Evolutionary conservation across 2,888 invertebrate genomes (phyloP), one percentile per base, ranked within the genome.

Genomic region (Operophtera brumata): DNA sequence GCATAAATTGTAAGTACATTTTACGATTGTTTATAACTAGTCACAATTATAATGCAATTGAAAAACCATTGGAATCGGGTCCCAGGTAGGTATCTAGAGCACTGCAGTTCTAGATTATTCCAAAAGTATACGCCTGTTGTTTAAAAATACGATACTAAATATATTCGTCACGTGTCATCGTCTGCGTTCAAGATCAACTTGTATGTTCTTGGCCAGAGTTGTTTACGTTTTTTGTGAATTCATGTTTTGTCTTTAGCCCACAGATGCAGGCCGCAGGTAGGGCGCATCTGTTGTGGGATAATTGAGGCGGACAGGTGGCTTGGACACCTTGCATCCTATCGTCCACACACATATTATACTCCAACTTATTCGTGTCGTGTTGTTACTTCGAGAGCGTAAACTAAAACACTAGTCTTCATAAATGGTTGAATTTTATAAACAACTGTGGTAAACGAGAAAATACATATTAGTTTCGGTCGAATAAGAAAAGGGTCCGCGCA

Each of bases 231-330:
- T 77, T 65, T 73, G 61, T 67, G 56, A 56, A 65, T 65, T 61
- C 57, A 59, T 56, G 64, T 63, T 69, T 64, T 57, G 59, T 65
- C 57, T 58, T 40, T 28, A 39, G 42, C 34, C 32, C 58, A 47
- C 55, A 61, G 68, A 68, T 65, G 68, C 62, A 57, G 66, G 47
- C 52, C 65, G 76, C 84, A 84, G 84, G 86, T 86, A 88, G 75
- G 64, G 65, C 74, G 77, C 90, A 89, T 89, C 88, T 89, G 88
- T 87, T 86, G 78, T 65, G 70, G 78, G 85, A 86, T 85, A 60
- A 89, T 88, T 82, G 72, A 73, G 64, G 67, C 71, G 71, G 80
- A 86, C 89, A 88, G 89, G 90, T 89, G 89, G 78, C 67, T 58
- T 64, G 70, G 76, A 70, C 90, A 88, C 89, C 88, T 88, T 88